Evolutionary conservation across 30 jellyfish, hydroid and myxozoan species (phyloP), one percentile per base, ranked within the genome.

Genomic region (Mastigias papua): DNA sequence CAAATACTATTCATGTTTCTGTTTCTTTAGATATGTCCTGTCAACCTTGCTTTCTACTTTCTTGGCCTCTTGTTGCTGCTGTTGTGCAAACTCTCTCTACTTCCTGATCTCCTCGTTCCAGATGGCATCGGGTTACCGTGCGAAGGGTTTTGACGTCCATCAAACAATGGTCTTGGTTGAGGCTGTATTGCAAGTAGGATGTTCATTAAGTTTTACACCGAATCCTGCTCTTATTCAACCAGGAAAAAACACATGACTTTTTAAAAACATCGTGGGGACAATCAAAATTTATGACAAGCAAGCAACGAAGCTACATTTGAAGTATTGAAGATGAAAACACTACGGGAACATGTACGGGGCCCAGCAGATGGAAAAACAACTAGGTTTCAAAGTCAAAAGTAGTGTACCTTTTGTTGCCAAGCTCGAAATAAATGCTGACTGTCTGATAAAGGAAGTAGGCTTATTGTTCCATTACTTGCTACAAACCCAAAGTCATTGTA

Each of bases 101-200:
- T 80, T 22, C 70, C 80, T 23, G 90, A 81, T 65, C 90, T 80
- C 64, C 90, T 80, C 48, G 63, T 37, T 26, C 90, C 90, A 23
- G 90, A 34, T n/a, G n/a, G n/a, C 49, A 65, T 27, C 32, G 70
- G 7, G 19, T 30, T 62, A n/a, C 90, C 90, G 31, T 48, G 90
- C 30, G 79, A 48, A 23, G 60, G 71, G 49, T 74, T 75, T 76
- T 78, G 89, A 28, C 78, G 76, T 61, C 35, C 73, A 42, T 80
- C 90, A 10, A 80, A 49, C 74, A 80, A n/a, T 23, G 90, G 90
- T 80, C 90, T 80, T 80, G 79, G 90, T 20, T 81, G 90, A 72
- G 63, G 69, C 64, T 72, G 70, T 34, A 60, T 80, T 34, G 66
- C 49, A 75, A 75, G 86, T 75, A 50, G 27, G 34, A 3, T 42